Conservation (phyloP, 1,140 invertebrate genomes). For the Harpegnathos saltator region DNA sequence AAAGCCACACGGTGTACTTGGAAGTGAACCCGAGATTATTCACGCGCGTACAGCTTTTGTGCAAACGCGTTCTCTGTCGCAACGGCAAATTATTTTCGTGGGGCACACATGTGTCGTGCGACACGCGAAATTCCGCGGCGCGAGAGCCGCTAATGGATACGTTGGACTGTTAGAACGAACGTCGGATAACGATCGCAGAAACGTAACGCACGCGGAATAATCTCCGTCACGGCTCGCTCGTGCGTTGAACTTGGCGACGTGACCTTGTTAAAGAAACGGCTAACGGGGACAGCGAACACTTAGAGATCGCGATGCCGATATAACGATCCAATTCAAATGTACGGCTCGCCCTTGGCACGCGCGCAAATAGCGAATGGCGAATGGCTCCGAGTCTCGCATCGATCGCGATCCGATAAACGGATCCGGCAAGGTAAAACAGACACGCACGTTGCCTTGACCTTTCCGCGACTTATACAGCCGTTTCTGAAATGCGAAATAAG, state of each 20-base stretch:
- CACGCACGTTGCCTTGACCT: conserved; percentile 24
- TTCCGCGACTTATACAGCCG: background rate
- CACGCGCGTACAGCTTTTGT: no score
- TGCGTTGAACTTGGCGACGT: conserved; percentile 48
- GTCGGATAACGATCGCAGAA: conserved; percentile 50
- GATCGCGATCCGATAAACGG: conserved; percentile 15
- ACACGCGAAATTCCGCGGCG: background rate
- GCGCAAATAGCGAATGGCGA: conserved; percentile 35
- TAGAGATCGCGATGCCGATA: conserved; percentile 35
- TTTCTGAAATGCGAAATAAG: background rate
- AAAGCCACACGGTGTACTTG: no score
- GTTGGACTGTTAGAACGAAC: conserved; percentile 1
- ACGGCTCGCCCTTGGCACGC: conserved; percentile 39
- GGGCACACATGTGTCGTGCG: background rate
- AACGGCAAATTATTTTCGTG: conserved; percentile 23
- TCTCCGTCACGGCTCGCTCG: conserved; percentile 10
- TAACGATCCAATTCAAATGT: conserved; percentile 51
- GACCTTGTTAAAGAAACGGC: conserved; percentile 57
- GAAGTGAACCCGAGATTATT: no score
- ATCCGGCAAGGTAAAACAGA: background rate
- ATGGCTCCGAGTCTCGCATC: background rate
- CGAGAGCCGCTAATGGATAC: background rate
- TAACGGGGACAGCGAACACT: conserved; percentile 50
- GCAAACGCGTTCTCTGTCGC: background rate
- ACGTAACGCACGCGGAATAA: conserved; percentile 23